These are phyloP conservation scores for Drosophila algonquin DNA, from an alignment of 2,888 invertebrate species.

Conservation along the genomic window DNA sequence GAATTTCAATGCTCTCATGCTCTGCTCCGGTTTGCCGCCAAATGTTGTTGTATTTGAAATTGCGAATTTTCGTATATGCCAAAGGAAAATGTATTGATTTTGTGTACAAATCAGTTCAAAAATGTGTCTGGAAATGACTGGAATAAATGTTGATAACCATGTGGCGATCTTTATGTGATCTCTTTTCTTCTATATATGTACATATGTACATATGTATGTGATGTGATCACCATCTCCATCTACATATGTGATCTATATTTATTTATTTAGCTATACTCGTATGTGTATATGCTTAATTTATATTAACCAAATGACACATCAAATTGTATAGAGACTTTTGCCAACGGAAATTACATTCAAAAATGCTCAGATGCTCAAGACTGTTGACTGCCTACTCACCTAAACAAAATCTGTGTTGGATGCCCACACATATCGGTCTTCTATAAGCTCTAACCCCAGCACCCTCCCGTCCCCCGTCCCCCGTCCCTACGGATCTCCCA, in stretches of 20 bases:
- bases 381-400: conserved; percentile 46
- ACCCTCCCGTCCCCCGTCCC: background rate
- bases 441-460: background rate
- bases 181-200: background rate
- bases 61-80: background rate
- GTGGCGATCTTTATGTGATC: conserved; percentile 24
- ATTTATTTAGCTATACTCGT: conserved; percentile 16
- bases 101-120: conserved; percentile 31
- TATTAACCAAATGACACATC: conserved; percentile 10
- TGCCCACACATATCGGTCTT: conserved; percentile 45
- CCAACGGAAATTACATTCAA: conserved; percentile 46
- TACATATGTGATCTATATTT: conserved; percentile 19
- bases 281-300: background rate
- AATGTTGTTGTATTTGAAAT: background rate
- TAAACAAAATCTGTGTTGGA: conserved; percentile 32
- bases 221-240: background rate
- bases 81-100: background rate
- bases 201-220: too few relatives aligned
- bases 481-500: background rate
- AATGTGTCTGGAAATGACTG: conserved; percentile 9
- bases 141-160: background rate
- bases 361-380: conserved; percentile 19
- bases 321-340: conserved; percentile 30
- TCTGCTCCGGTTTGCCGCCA: conserved; percentile 10
- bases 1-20: background rate